These are phyloP conservation scores for Malurus leucopterus DNA, from an alignment of 2,797 vertebrate genomes.

Conservation along the genomic window DNA sequence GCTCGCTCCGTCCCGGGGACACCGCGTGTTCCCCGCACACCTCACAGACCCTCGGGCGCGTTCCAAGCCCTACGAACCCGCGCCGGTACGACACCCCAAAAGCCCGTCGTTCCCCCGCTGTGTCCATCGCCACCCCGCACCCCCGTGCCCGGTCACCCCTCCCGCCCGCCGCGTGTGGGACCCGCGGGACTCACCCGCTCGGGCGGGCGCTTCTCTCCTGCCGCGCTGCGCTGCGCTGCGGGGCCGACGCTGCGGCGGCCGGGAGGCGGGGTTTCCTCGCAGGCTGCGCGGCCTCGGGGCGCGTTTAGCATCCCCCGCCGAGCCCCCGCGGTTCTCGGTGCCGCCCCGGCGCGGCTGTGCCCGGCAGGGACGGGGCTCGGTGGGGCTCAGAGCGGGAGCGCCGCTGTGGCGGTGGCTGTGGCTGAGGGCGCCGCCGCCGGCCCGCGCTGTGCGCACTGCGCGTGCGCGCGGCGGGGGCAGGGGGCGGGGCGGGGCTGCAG, in stretches of 20 bases:
- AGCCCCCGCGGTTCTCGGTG: fast-evolving
- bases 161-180: background rate
- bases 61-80: fast-evolving
- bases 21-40: background rate
- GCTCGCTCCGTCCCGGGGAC: background rate
- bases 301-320: background rate
- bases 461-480: background rate
- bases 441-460: background rate
- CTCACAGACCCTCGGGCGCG: background rate
- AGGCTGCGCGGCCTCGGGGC: background rate
- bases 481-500: background rate
- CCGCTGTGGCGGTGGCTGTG: background rate
- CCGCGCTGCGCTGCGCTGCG: background rate
- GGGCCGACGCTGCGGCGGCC: background rate
- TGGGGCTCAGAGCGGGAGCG: background rate
- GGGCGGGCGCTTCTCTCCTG: background rate
- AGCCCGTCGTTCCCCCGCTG: background rate
- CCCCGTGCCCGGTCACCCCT: background rate
- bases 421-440: background rate
- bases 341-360: too few relatives aligned
- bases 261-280: background rate
- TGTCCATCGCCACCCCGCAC: background rate
- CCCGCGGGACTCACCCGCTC: background rate
- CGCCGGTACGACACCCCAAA: too few relatives aligned
- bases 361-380: background rate